Conservation (phyloP, 2,888 invertebrate species). For the Pemphredon lugubris region DNA sequence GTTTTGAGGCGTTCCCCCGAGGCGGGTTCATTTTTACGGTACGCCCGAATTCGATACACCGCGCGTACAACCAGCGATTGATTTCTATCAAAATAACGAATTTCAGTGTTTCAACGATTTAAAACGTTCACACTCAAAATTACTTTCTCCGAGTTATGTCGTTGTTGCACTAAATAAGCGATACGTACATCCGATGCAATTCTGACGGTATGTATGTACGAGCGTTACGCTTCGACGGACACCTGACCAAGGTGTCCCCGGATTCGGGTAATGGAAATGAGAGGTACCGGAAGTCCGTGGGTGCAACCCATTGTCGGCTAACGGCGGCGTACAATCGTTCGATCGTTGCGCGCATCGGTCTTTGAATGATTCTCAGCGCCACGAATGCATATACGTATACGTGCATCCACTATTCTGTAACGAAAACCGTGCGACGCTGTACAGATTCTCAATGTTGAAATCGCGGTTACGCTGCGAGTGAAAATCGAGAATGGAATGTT, state of each 20-base stretch:
- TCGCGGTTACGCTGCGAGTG: constrained; percentile 5
- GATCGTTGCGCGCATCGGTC: background rate
- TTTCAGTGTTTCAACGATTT: no score
- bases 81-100: no score
- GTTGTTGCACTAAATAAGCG: no score
- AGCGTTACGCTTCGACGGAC: background rate
- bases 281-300: constrained; percentile 24
- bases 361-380: background rate
- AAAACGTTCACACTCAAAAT: no score
- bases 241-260: background rate
- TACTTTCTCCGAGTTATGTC: no score
- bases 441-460: background rate
- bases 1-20: no score
- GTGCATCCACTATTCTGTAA: background rate
- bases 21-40: no score
- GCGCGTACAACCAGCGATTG: no score
- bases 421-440: background rate
- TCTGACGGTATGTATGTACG: background rate
- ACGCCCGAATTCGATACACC: no score
- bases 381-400: no score
- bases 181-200: no score
- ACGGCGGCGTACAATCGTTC: background rate
- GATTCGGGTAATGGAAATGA: constrained; percentile 7
- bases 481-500: constrained; percentile 18
- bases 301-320: constrained; percentile 28